Base-by-base conservation (phyloP, 2,113 vertebrate genomes). In the Carlito syrichta region DNA sequence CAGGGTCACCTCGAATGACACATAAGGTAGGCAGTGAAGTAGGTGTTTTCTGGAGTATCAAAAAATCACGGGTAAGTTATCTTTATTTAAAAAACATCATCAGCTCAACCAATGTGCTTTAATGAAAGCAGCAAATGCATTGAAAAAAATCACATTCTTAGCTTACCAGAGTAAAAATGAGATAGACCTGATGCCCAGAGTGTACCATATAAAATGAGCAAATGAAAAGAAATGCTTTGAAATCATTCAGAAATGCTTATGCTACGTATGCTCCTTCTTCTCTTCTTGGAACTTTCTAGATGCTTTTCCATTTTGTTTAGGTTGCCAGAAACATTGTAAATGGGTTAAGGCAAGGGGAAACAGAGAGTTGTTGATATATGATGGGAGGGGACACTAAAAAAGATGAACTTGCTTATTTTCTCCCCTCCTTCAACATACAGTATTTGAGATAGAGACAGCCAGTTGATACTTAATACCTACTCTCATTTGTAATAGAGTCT, bases 401-500 rank as follows among this genome's bases (percentile, higher is more conserved):
- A 81, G 84, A 38, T 68, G 58, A 22, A 96, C 63, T 86, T 19
- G 62, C 12, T 87, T 95, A 48, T 81, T 89, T 45, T 91, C 48
- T 88, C 10, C 10, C 35, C 30, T 88, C 50, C 35, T 93, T 81
- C 32, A 94, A 76, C 35, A 86, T 17, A 77, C 4, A 54, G 17
- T 10, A 68, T 8, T 82, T 27, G 8, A 19, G 30, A 76, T 23
- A 87, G 58, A 77, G 60, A 71, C 3, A 89, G 12, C 38, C 76
- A 86, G 25, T 76, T 77, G 58, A 77, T 30, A 35, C 50, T 87
- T 38, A 79, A 45, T 71, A 69, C 48, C 25, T 82, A 4, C 81
- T 97, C 52, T 95, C 40, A 82, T 91, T 94, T 88, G 52, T 94
- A 88, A 85, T 23, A 71, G 27, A 95, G 79, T n/a, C 30, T 77